Base-by-base conservation (phyloP, 1,140 invertebrate species). In the Apis dorsata region DNA sequence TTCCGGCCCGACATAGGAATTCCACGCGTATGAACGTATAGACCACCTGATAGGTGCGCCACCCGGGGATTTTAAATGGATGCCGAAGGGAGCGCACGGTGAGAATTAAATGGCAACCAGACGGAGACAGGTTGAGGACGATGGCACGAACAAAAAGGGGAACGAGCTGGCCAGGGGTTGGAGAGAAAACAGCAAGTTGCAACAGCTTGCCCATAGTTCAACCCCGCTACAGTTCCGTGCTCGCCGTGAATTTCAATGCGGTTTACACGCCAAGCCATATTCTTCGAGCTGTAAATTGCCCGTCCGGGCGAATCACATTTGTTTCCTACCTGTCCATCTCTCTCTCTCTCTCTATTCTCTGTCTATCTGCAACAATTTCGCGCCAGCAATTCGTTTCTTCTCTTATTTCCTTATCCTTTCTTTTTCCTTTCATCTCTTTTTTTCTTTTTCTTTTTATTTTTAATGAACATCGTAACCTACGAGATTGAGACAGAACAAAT, bases 181-280 rank as follows among this genome's bases (percentile, higher is more conserved):
- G 79, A 86, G 86, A 89, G 90, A 86, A 89, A 91, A 88, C 84
- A 82, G 81, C 75, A 81, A 83, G 81, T 85, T 90, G 92, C 92
- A 93, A 93, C 91, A 93, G 92, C 90, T 92, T 93, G 92, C 90
- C 90, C 90, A 92, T 93, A 92, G 90, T 91, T 93, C 90, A 92
- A 74, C 81, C 75, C 66, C 79, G 82, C 75, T 83, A 81, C 73
- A 85, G 80, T 83, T 79, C 81, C 82, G 82, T 86, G 86, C 86
- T 81, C 81, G 88, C 88, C 83, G 89, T 89, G 91, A 91, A 92
- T 92, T 92, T 91, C 91, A 91, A 91, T 91, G 90, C 86, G 84
- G 87, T 90, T 88, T 73, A 84, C 86, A 85, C 83, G 77, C 79
- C 84, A 78, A 57, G 81, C 79, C 83, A 85, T 84, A 85, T 85